These are phyloP conservation scores for Drosophila pseudotalamancana DNA, from an alignment of 2,888 invertebrate genomes.

Conservation along the genomic window DNA sequence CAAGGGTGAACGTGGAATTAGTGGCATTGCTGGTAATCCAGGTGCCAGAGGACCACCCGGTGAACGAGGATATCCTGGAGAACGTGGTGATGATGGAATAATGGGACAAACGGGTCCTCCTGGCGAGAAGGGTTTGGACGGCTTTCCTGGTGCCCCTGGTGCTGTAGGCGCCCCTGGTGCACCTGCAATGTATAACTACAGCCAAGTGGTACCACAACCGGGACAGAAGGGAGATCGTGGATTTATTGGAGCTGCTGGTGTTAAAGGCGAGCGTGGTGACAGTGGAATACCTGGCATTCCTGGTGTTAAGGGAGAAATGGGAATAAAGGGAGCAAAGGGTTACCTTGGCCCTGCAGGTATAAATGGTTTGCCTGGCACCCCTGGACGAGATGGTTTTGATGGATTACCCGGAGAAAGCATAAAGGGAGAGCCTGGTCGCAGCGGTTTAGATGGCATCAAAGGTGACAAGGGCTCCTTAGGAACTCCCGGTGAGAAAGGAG, in stretches of 20 bases:
- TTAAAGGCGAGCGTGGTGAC: constrained; percentile 88
- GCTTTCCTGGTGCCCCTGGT: constrained; percentile 86
- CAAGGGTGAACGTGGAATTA: constrained; percentile 90
- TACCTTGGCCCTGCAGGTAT: constrained; percentile 88
- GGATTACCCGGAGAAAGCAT: constrained; percentile 89
- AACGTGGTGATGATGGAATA: constrained; percentile 89
- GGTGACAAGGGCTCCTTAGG: constrained; percentile 84
- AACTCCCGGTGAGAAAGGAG: constrained; percentile 86
- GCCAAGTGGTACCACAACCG: constrained; percentile 86
- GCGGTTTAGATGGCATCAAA: constrained; percentile 87
- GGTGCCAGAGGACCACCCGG: constrained; percentile 92
- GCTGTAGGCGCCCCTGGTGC: constrained; percentile 88
- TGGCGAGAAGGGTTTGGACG: constrained; percentile 84
- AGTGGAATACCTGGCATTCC: constrained; percentile 88
- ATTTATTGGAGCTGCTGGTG: constrained; percentile 87
- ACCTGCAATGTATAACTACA: constrained; percentile 86
- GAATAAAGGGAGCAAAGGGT: constrained; percentile 89
- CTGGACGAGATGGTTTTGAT: constrained; percentile 88
- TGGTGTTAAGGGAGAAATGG: constrained; percentile 89
- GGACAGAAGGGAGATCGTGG: constrained; percentile 90
- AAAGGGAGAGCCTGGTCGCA: constrained; percentile 90
- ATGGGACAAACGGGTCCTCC: constrained; percentile 85
- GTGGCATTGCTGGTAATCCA: constrained; percentile 88
- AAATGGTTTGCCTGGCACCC: constrained; percentile 89
- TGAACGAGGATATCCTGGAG: constrained; percentile 88